A percentile compares a stretch with the other conserved stretches of the same genome.
These are phyloP conservation scores for Chaenodraco wilsoni DNA, from an alignment of 2,797 vertebrate species.

Conservation along the genomic window DNA sequence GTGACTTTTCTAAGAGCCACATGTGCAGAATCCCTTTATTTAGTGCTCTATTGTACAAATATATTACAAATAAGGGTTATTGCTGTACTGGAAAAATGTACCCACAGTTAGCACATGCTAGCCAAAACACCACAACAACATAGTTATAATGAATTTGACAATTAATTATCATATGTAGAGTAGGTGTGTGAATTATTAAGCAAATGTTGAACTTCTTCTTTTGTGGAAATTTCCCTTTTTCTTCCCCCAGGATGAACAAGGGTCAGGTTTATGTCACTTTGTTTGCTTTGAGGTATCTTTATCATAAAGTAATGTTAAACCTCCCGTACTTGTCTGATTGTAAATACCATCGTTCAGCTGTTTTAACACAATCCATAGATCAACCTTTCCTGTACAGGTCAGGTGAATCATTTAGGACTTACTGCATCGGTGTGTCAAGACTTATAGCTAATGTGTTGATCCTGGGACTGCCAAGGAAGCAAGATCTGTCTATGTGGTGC, in stretches of 20 bases:
- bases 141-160: not conserved
- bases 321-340: not conserved
- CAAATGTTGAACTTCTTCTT: no score
- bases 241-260: no score
- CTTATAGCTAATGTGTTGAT: constrained; percentile 13
- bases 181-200: no score
- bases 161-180: not conserved
- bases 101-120: not conserved
- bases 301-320: not conserved
- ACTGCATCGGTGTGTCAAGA: not conserved
- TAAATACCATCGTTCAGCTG: not conserved
- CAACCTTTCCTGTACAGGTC: not conserved
- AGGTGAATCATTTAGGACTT: not conserved
- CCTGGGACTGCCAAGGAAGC: not conserved
- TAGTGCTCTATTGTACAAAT: not conserved
- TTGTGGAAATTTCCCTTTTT: no score
- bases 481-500: not conserved
- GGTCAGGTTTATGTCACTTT: not conserved
- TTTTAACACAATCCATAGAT: not conserved
- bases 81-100: not conserved
- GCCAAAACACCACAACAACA: not conserved
- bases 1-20: not conserved
- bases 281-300: not conserved
- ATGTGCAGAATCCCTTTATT: not conserved
- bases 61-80: not conserved